Base-by-base conservation (phyloP, 2,113 vertebrate genomes). In the Amphiprion percula region DNA sequence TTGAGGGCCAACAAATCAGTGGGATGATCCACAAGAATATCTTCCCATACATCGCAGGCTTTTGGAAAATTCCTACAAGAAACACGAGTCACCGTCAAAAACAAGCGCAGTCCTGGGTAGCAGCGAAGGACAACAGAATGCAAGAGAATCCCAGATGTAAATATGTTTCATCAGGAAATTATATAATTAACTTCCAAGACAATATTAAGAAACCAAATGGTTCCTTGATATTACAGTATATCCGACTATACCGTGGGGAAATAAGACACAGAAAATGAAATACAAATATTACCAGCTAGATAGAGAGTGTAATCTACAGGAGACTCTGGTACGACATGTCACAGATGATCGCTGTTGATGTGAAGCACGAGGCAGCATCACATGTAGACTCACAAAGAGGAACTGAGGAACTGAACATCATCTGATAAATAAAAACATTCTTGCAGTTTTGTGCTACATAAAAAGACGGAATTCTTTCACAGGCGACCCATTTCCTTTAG, bases 1-100 rank as follows among this genome's bases (percentile, higher is more conserved):
- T 94, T 99, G 41, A 99, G 92, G 15, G 98, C 98, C 79, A 99
- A 62, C 90, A 99, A 54, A 75, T 99, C 98, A 0, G 96, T 98
- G 0, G 97, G 98, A 74, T 99, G 92, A 64, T 93, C 96, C 21
- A 92, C 82, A 21, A 99, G 94, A 74, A 99, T 97, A 84, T 95
- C 87, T 5, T 99, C 97, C 98, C 98, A 99, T 0, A 91, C 47
- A 0, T 94, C 90, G 53, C 94, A 95, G 56, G 98, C 97, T 87
- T 93, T 94, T 0, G 90, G 83, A 21, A 96, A 92, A 56, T 92
- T 91, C 52, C 98, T 99, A 12, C 19, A 46, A 87, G 77, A 86
- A 81, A 87, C 11, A 88, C 0, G 15, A 87, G 41, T 53, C 77
- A 19, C 5, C n/a, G 52, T 70, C 62, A 49, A 9, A 62, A 21